Evolutionary conservation across 2,888 invertebrate genomes (phyloP).

Genomic region (Drosophila mercatorum): DNA sequence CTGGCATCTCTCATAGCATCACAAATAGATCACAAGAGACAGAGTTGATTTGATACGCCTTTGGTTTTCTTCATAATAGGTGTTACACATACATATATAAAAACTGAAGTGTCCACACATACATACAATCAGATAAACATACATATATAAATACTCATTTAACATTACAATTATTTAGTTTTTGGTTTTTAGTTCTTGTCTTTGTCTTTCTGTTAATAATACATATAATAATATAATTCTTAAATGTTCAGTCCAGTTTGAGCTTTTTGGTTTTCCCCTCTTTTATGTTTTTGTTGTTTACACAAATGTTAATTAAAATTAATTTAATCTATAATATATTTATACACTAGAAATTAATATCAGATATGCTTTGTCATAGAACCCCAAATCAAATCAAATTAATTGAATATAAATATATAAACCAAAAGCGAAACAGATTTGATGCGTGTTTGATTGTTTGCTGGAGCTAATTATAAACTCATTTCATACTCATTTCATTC

Average conservation of each 20-base stretch:
- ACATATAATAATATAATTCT: slow-evolving; percentile 66
- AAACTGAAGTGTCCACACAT: slow-evolving; percentile 44
- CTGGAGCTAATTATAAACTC: slow-evolving; percentile 19
- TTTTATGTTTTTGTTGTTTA: slow-evolving; percentile 47
- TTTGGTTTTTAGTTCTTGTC: neutral
- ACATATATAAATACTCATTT: slow-evolving; percentile 57
- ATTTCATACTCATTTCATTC: neutral
- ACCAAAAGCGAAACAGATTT: slow-evolving; percentile 22
- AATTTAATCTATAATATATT: slow-evolving; percentile 66
- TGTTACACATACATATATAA: slow-evolving; percentile 65
- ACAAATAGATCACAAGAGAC: slow-evolving; percentile 80
- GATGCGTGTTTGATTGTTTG: slow-evolving; percentile 44
- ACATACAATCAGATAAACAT: slow-evolving; percentile 52
- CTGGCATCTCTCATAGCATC: slow-evolving; percentile 70
- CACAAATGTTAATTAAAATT: slow-evolving; percentile 68
- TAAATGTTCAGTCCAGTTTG: slow-evolving; percentile 83
- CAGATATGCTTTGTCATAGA: slow-evolving; percentile 49
- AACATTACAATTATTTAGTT: slow-evolving; percentile 34
- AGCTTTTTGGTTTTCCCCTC: slow-evolving; percentile 78
- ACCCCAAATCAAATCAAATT: slow-evolving; percentile 27
- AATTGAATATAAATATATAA: slow-evolving; percentile 28
- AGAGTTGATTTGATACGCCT: slow-evolving; percentile 69
- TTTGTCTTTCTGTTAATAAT: slow-evolving; percentile 53
- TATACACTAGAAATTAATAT: slow-evolving; percentile 53
- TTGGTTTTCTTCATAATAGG: slow-evolving; percentile 37